phyloP scores from a whole-genome alignment of 2,888 invertebrate species.

The Orthosia gracilis region DNA sequence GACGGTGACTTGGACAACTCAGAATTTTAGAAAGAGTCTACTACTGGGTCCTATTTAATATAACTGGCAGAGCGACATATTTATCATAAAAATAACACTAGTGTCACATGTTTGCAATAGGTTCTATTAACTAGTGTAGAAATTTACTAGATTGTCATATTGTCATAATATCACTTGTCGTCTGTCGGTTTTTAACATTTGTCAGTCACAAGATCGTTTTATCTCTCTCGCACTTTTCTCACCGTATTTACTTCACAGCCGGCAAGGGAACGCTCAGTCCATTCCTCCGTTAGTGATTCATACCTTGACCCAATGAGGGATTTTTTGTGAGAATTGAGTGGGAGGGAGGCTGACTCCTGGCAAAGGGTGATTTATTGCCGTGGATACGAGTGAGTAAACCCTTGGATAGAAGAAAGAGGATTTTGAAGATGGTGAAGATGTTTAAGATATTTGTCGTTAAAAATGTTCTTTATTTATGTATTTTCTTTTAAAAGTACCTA shows the following conservation, averaged over 20 bases:
- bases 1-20: neutral
- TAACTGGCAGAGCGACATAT: too few species aligned
- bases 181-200: too few species aligned
- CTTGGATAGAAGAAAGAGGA: constrained; percentile 1
- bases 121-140: too few species aligned
- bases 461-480: neutral
- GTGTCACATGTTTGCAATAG: too few species aligned
- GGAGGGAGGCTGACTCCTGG: constrained; percentile 35
- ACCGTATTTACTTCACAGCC: neutral
- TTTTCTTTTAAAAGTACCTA: too few species aligned
- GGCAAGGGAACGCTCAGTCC: neutral
- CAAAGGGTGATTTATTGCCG: constrained; percentile 44
- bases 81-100: too few species aligned
- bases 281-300: neutral
- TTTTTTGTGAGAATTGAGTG: constrained; percentile 25
- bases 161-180: too few species aligned
- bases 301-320: constrained; percentile 15
- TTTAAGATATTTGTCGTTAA: neutral
- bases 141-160: too few species aligned
- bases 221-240: neutral
- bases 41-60: too few species aligned
- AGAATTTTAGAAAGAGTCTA: too few species aligned
- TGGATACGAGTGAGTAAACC: constrained; percentile 46
- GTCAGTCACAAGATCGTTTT: too few species aligned
- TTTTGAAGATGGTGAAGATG: constrained; percentile 14